Evolutionary conservation across 2,888 invertebrate genomes (phyloP).

Genomic region (Cantharis lateralis): DNA sequence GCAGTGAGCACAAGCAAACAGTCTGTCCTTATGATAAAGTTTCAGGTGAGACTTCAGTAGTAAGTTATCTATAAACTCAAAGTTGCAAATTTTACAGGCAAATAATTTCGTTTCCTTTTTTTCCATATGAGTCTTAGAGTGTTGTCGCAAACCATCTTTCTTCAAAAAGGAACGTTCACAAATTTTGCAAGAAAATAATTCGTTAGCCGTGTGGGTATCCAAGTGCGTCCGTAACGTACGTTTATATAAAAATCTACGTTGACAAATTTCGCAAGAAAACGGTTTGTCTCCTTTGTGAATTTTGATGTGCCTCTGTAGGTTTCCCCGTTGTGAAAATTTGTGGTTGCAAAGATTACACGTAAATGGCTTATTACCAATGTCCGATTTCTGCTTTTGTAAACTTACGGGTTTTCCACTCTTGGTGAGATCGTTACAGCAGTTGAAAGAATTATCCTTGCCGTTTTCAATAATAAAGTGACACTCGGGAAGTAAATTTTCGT

Average conservation of each 20-base stretch:
- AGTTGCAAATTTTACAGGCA: background rate
- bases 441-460: background rate
- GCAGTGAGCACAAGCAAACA: background rate
- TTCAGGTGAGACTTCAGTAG: background rate
- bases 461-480: background rate
- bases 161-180: background rate
- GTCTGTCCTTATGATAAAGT: background rate
- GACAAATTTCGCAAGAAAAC: background rate
- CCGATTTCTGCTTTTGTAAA: background rate
- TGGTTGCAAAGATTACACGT: background rate
- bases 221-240: background rate
- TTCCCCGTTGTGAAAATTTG: background rate
- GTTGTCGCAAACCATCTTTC: background rate
- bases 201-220: background rate
- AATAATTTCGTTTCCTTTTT: background rate
- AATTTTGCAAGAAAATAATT: background rate
- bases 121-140: background rate
- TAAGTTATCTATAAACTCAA: background rate
- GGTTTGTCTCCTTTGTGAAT: background rate
- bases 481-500: background rate
- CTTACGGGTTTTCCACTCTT: background rate
- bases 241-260: background rate
- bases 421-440: rapidly evolving
- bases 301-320: background rate
- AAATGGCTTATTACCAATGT: background rate